A percentile compares a stretch with the other conserved stretches of the same genome.
These are phyloP conservation scores for Pica pica DNA, from an alignment of 2,113 vertebrate species.

Conservation along the genomic window DNA sequence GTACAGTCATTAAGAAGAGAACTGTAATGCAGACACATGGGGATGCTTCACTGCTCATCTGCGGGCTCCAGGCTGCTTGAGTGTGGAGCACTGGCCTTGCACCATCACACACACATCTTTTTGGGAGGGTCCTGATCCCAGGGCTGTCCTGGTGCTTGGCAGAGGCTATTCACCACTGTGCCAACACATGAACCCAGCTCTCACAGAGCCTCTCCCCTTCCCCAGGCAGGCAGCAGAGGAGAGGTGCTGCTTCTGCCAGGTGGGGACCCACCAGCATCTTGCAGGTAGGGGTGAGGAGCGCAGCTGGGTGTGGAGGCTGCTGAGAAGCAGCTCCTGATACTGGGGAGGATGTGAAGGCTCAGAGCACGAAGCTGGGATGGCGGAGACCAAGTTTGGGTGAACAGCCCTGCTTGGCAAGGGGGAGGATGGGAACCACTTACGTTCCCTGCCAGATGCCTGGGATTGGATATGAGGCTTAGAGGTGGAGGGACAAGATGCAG, in stretches of 20 bases:
- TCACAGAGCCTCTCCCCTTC: background rate
- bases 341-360: background rate
- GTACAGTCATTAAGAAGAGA: background rate
- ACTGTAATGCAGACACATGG: background rate
- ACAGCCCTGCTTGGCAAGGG: background rate
- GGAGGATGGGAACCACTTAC: background rate
- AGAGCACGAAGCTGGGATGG: background rate
- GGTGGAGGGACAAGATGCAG: background rate
- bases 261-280: background rate
- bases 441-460: background rate
- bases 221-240: background rate
- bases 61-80: background rate
- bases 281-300: background rate
- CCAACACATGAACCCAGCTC: background rate
- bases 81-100: accelerated
- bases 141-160: background rate
- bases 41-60: background rate
- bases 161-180: background rate
- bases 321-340: background rate
- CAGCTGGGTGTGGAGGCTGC: background rate
- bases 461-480: background rate
- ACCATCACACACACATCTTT: background rate
- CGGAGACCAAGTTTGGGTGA: background rate
- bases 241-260: background rate
- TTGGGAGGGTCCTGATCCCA: background rate